Evolutionary conservation across 2,113 vertebrate species (phyloP).

Genomic region (Cisticola juncidis): DNA sequence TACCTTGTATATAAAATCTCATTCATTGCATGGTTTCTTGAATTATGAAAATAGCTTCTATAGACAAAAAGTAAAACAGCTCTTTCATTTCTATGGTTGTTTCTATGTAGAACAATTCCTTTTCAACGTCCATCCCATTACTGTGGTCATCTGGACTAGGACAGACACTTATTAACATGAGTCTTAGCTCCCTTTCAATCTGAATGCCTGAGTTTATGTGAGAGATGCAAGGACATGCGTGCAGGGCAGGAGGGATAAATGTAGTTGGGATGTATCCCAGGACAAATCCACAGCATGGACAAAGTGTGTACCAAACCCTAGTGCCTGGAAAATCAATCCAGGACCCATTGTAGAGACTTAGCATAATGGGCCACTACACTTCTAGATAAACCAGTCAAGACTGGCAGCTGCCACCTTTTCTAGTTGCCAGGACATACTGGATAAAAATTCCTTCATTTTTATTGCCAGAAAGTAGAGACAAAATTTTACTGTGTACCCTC

Average conservation of each 20-base stretch:
- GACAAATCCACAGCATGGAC: not conserved
- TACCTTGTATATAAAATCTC: not conserved
- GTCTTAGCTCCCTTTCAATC: not conserved
- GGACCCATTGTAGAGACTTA: not conserved
- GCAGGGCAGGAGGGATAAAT: not conserved
- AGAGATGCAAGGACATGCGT: not conserved
- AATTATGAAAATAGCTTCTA: not conserved
- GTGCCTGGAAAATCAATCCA: not conserved
- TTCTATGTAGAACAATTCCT: not conserved
- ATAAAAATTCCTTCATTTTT: not conserved
- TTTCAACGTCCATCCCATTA: not conserved
- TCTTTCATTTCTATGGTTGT: not conserved
- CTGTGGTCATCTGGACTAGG: not conserved
- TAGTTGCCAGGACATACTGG: not conserved
- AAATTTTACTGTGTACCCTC: not conserved
- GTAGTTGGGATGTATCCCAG: not conserved
- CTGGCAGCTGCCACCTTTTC: not conserved
- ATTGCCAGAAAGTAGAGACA: not conserved
- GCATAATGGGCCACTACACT: not conserved
- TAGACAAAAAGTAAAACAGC: not conserved
- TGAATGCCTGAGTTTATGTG: not conserved
- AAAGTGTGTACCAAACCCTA: not conserved
- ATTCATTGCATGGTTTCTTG: not conserved
- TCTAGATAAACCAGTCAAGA: not conserved
- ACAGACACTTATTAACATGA: not conserved